Conservation (phyloP, 2,113 vertebrate genomes). For the Dicrurus megarhynchus region DNA sequence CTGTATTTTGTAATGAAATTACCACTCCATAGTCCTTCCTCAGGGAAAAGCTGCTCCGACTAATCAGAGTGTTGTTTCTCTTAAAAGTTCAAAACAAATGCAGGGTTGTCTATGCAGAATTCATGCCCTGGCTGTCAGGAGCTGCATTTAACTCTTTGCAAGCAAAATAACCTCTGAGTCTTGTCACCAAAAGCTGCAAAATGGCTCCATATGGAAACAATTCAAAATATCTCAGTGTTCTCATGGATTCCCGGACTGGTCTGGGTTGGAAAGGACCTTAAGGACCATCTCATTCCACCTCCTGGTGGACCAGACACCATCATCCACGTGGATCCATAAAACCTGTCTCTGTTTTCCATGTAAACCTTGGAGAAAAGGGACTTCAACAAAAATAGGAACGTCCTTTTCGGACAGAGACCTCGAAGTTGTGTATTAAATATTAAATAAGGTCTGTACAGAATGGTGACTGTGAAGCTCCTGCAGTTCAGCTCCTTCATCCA, state of each 20-base stretch:
- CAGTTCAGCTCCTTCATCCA: not conserved
- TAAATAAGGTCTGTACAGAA: not conserved
- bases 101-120: not conserved
- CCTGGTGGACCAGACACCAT: not conserved
- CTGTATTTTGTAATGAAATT: slow-evolving; percentile 62
- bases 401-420: not conserved
- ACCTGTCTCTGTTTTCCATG: rapidly evolving
- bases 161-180: not conserved
- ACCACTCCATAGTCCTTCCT: slow-evolving; percentile 17
- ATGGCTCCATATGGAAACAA: not conserved
- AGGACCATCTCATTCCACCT: not conserved
- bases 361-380: not conserved
- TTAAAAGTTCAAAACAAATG: slow-evolving; percentile 67
- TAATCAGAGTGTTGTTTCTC: slow-evolving; percentile 61
- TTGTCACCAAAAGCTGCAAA: not conserved
- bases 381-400: not conserved
- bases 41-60: slow-evolving; percentile 34
- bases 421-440: not conserved
- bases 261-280: not conserved
- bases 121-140: not conserved
- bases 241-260: not conserved
- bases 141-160: slow-evolving; percentile 41
- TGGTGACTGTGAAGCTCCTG: not conserved
- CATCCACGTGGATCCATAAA: not conserved
- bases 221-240: not conserved